Evolutionary conservation across 2,888 invertebrate species (phyloP).

Genomic region (Patella pellucida): DNA sequence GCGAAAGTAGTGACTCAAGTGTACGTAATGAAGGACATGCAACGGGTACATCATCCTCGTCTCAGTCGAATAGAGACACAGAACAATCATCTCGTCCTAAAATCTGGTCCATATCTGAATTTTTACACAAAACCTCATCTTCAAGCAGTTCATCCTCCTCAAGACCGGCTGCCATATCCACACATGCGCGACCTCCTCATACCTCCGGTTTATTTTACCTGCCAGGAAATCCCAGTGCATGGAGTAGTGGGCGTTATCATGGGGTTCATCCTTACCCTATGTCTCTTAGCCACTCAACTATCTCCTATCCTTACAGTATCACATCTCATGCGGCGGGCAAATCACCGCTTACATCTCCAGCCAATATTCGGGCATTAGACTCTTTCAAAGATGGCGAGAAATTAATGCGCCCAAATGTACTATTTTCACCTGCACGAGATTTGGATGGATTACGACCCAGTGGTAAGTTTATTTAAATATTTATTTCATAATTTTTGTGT

Average conservation of each 20-base stretch:
- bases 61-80: background rate
- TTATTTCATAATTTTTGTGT: background rate
- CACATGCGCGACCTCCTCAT: slow-evolving; percentile 25
- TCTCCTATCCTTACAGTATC: slow-evolving; percentile 62
- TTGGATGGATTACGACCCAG: slow-evolving; percentile 55
- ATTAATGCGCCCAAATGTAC: slow-evolving; percentile 39
- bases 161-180: slow-evolving; percentile 37
- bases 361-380: slow-evolving; percentile 25
- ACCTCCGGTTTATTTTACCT: slow-evolving; percentile 47
- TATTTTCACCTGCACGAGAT: slow-evolving; percentile 62
- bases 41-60: background rate
- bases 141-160: slow-evolving; percentile 25
- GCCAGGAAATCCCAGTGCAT: slow-evolving; percentile 44
- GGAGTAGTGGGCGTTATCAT: slow-evolving; percentile 47
- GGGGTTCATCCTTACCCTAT: slow-evolving; percentile 51
- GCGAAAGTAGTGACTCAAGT: background rate
- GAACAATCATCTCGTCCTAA: slow-evolving; percentile 45
- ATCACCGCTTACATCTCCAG: slow-evolving; percentile 34
- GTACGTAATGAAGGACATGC: background rate
- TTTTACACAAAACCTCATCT: slow-evolving; percentile 41
- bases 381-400: slow-evolving; percentile 21
- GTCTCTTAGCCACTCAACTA: slow-evolving; percentile 56
- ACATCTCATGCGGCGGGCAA: slow-evolving; percentile 50
- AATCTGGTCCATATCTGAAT: slow-evolving; percentile 59
- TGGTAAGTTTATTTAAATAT: slow-evolving; percentile 32